These are phyloP conservation scores for Tetranychus truncatus DNA, from an alignment of 2,888 invertebrate genomes.

Conservation along the genomic window DNA sequence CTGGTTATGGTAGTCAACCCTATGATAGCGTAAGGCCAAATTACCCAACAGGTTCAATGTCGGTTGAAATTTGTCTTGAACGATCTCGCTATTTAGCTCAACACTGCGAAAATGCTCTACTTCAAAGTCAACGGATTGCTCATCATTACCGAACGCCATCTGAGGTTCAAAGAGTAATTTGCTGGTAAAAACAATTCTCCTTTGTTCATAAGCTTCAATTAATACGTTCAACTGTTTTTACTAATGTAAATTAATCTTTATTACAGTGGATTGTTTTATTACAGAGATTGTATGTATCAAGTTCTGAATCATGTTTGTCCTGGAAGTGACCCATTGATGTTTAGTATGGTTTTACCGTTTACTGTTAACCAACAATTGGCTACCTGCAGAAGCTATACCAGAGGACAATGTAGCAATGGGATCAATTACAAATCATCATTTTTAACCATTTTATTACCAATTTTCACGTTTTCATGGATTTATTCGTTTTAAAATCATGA, in stretches of 20 bases:
- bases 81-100: neutral
- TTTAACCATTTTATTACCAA: no score
- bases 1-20: neutral
- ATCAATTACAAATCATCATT: no score
- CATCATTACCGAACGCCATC: neutral
- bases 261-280: constrained; percentile 1
- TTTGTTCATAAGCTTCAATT: no score
- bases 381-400: neutral
- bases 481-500: no score
- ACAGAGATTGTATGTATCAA: neutral
- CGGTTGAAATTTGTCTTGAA: neutral
- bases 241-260: neutral
- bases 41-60: neutral
- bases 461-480: no score
- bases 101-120: constrained; percentile 1
- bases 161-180: constrained; percentile 3
- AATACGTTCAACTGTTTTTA: neutral
- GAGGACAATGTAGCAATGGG: neutral
- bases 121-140: constrained; percentile 2
- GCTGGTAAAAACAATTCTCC: neutral
- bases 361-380: neutral
- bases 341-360: neutral
- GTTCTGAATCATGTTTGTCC: neutral
- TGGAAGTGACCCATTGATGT: neutral
- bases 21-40: neutral